phyloP scores from a whole-genome alignment of 2,797 vertebrate species.

The Megaceryle alcyon region DNA sequence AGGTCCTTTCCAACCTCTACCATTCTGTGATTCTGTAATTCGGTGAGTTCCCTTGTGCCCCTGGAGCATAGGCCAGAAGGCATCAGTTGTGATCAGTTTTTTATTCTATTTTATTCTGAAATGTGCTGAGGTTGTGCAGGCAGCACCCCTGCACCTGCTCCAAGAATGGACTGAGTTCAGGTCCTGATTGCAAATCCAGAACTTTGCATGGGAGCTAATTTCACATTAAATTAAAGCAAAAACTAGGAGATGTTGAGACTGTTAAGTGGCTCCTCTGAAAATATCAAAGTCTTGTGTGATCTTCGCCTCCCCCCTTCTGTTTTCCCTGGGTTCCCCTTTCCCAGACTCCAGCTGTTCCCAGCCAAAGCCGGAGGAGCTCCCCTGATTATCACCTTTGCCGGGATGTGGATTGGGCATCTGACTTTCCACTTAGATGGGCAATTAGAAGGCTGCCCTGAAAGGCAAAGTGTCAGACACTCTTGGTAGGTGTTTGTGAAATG shows the following conservation, averaged over 20 bases:
- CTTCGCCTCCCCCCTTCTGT: background rate
- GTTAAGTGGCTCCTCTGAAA: background rate
- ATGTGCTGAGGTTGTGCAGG: rapidly evolving
- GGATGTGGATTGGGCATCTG: conserved; percentile 70
- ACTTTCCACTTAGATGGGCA: background rate
- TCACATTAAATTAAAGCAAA: background rate
- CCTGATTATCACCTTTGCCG: conserved; percentile 36
- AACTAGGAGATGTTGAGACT: background rate
- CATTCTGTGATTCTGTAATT: no score
- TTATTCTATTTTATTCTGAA: background rate
- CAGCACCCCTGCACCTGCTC: background rate
- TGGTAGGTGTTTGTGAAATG: conserved; percentile 46
- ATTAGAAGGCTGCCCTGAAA: conserved; percentile 35
- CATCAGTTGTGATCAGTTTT: background rate
- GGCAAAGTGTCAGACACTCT: conserved; percentile 63
- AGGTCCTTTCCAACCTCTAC: no score
- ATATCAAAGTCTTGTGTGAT: background rate
- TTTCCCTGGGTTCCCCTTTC: background rate
- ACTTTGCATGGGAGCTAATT: background rate
- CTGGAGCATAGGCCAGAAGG: background rate
- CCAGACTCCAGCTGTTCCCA: conserved; percentile 45
- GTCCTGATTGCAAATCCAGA: background rate
- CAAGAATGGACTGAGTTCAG: background rate
- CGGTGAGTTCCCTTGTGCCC: background rate
- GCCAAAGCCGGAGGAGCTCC: conserved; percentile 1